phyloP scores from a whole-genome alignment of 2,888 invertebrate species.

The Epiblema foenella region DNA sequence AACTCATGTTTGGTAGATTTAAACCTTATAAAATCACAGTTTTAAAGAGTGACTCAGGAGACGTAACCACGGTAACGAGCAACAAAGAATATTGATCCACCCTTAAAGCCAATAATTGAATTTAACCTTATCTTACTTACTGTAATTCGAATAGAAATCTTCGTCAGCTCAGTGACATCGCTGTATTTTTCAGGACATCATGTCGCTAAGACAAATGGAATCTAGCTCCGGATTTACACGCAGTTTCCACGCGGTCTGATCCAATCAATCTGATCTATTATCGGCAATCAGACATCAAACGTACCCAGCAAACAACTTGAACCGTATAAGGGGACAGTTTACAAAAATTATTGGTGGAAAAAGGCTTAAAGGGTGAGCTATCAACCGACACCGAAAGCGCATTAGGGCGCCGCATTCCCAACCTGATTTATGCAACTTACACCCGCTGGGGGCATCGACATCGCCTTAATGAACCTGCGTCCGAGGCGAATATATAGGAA shows the following conservation, averaged over 20 bases:
- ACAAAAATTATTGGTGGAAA: conserved; percentile 49
- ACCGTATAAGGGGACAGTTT: conserved; percentile 32
- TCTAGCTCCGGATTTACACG: background rate
- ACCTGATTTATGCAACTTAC: conserved; percentile 81
- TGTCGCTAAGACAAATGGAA: background rate
- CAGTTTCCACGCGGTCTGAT: conserved; percentile 6
- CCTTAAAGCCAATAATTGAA: too few species aligned
- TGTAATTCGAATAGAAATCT: background rate
- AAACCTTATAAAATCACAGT: too few species aligned
- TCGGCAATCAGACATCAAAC: conserved; percentile 15
- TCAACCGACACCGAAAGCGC: conserved; percentile 82
- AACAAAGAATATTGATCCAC: too few species aligned
- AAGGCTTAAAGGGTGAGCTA: conserved; percentile 69
- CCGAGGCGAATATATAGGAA: background rate
- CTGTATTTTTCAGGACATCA: background rate
- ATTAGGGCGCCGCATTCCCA: conserved; percentile 78
- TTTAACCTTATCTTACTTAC: background rate
- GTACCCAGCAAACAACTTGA: conserved; percentile 20
- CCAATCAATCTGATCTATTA: conserved; percentile 21
- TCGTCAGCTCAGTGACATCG: background rate
- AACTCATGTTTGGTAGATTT: too few species aligned
- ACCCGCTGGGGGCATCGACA: conserved; percentile 76
- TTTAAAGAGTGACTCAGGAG: too few species aligned
- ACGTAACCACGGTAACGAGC: too few species aligned
- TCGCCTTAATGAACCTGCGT: conserved; percentile 78